Conservation (phyloP, 2,888 invertebrate species). For the Catocala fraxini region DNA sequence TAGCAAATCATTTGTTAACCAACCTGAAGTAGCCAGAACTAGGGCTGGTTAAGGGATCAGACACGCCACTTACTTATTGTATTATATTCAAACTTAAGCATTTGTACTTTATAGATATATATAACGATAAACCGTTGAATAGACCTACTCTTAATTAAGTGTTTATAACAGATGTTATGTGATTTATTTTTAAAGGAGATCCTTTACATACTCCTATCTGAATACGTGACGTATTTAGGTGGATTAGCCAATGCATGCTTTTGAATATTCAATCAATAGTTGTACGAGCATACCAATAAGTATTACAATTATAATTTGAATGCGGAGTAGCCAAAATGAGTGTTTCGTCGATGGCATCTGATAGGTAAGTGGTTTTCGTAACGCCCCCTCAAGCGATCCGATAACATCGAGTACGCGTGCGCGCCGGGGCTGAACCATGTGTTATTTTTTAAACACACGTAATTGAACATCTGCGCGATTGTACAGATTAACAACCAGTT, state of each 20-base stretch:
- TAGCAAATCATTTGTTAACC: slow-evolving; percentile 13
- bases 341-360: slow-evolving; percentile 77
- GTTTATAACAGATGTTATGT: too few relatives aligned
- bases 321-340: slow-evolving; percentile 80
- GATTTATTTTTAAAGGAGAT: too few relatives aligned
- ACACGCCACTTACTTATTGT: too few relatives aligned
- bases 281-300: slow-evolving; percentile 29
- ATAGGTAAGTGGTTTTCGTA: slow-evolving; percentile 86
- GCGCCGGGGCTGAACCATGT: slow-evolving; percentile 61
- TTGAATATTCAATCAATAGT: slow-evolving; percentile 51
- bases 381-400: slow-evolving; percentile 79
- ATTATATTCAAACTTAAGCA: too few relatives aligned
- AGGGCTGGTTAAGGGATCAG: too few relatives aligned
- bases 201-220: too few relatives aligned
- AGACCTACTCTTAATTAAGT: too few relatives aligned
- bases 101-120: too few relatives aligned
- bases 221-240: slow-evolving; percentile 44
- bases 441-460: slow-evolving; percentile 69
- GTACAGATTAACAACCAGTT: slow-evolving; percentile 65
- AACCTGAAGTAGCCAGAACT: too few relatives aligned
- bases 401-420: slow-evolving; percentile 78
- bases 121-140: too few relatives aligned
- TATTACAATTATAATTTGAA: slow-evolving; percentile 61
- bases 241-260: slow-evolving; percentile 55
- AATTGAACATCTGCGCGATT: slow-evolving; percentile 71